A percentile compares a stretch with the other conserved stretches of the same genome.
phyloP scores from a whole-genome alignment of 2,888 invertebrate species.

The Himalopsyche anomala region DNA sequence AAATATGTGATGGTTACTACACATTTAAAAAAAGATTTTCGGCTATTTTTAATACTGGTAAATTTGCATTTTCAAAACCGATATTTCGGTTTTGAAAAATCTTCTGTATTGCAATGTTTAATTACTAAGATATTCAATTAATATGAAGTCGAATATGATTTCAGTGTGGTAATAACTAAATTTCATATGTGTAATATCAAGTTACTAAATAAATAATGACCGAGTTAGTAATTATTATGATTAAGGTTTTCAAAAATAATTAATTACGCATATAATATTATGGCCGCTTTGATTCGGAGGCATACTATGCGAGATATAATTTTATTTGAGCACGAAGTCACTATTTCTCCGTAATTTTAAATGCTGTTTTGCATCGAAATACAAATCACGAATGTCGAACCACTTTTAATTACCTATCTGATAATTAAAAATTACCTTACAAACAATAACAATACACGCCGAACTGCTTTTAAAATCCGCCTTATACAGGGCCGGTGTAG shows the following conservation, averaged over 20 bases:
- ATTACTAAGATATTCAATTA: too few species aligned
- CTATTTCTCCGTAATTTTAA: conserved; percentile 25
- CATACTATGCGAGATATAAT: background rate
- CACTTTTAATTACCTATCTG: conserved; percentile 19
- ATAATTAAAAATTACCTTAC: conserved; percentile 37
- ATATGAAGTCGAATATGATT: too few species aligned
- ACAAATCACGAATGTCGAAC: conserved; percentile 23
- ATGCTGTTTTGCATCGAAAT: background rate
- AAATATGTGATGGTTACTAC: too few species aligned
- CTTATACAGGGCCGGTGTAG: background rate
- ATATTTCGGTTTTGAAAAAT: too few species aligned
- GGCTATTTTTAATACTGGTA: too few species aligned
- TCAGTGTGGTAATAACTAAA: too few species aligned
- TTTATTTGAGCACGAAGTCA: conserved; percentile 12
- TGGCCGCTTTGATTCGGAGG: background rate
- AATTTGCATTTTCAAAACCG: too few species aligned
- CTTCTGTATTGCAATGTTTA: too few species aligned
- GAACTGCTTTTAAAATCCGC: background rate
- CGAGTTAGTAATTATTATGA: too few species aligned
- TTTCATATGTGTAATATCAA: too few species aligned
- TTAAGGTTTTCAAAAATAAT: background rate
- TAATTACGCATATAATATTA: conserved; percentile 1
- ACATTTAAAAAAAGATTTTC: too few species aligned
- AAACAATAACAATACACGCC: background rate
- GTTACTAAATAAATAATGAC: too few species aligned